These are phyloP conservation scores for Ciconia boyciana DNA, from an alignment of 2,113 vertebrate species.

Conservation along the genomic window DNA sequence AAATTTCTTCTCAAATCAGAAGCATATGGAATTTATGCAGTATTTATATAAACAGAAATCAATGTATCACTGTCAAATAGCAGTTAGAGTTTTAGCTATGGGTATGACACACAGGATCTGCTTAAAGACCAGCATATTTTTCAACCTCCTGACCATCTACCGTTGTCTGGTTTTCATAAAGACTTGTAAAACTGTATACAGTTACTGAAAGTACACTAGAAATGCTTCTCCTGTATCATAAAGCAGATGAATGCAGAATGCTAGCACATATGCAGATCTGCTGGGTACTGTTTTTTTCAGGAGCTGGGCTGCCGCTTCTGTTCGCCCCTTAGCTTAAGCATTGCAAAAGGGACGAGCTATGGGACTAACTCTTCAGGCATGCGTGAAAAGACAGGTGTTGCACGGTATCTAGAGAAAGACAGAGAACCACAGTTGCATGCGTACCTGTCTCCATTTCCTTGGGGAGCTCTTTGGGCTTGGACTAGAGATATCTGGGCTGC, in stretches of 20 bases:
- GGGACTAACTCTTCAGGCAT: background rate
- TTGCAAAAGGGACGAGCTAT: background rate
- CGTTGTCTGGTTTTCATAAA: background rate
- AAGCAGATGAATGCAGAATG: background rate
- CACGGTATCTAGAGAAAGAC: accelerated
- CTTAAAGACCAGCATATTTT: background rate
- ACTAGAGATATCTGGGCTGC: background rate
- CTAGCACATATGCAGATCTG: background rate
- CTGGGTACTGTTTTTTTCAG: background rate
- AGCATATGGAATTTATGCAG: background rate
- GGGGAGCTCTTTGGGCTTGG: background rate
- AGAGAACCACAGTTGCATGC: background rate
- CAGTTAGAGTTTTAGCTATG: background rate
- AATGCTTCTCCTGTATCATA: background rate
- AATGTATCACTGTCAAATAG: background rate
- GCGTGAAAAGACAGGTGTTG: background rate
- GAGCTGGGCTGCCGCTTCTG: background rate
- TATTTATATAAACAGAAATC: background rate
- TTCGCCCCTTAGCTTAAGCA: background rate
- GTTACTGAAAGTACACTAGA: background rate
- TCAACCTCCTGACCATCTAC: background rate
- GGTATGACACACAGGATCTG: background rate
- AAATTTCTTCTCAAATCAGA: background rate
- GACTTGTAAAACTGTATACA: background rate
- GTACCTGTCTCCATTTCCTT: background rate